A percentile compares a stretch with the other conserved stretches of the same genome.
These are phyloP conservation scores for Percopsis transmontana DNA, from an alignment of 2,113 vertebrate genomes.

Conservation along the genomic window DNA sequence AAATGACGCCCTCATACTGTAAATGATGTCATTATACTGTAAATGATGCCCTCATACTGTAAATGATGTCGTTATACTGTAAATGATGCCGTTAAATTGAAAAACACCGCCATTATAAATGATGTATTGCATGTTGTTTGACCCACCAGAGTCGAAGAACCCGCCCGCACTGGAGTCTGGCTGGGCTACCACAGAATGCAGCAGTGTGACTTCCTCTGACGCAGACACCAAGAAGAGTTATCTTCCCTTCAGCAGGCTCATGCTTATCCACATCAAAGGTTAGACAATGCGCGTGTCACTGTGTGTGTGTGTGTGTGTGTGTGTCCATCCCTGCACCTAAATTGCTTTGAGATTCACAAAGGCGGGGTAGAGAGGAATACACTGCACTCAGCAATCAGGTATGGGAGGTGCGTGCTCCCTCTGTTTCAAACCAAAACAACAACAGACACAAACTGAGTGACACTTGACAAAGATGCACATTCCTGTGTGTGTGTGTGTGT, in stretches of 20 bases:
- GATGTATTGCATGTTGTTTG: too few species aligned
- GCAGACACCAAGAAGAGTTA: slow-evolving; percentile 27
- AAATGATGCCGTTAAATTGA: not conserved
- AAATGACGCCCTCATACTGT: not conserved
- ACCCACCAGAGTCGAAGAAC: slow-evolving; percentile 71
- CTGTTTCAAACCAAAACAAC: too few species aligned
- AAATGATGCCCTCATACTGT: too few species aligned
- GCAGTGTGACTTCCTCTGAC: slow-evolving; percentile 32
- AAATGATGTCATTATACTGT: too few species aligned
- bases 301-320: not conserved
- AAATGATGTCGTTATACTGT: too few species aligned
- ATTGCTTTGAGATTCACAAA: too few species aligned
- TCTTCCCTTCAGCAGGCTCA: slow-evolving; percentile 71
- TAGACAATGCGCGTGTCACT: slow-evolving; percentile 8
- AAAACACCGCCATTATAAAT: too few species aligned
- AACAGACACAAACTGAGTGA: too few species aligned
- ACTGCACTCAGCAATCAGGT: too few species aligned
- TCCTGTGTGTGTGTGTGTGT: slow-evolving; percentile 17
- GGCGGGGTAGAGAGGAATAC: too few species aligned
- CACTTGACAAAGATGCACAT: too few species aligned
- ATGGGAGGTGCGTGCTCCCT: too few species aligned
- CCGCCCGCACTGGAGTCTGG: slow-evolving; percentile 30
- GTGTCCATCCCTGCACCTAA: not conserved
- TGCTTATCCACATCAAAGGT: slow-evolving; percentile 84
- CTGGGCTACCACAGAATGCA: slow-evolving; percentile 30